Conservation (phyloP, 2,888 invertebrate species). For the Erynnis tages region DNA sequence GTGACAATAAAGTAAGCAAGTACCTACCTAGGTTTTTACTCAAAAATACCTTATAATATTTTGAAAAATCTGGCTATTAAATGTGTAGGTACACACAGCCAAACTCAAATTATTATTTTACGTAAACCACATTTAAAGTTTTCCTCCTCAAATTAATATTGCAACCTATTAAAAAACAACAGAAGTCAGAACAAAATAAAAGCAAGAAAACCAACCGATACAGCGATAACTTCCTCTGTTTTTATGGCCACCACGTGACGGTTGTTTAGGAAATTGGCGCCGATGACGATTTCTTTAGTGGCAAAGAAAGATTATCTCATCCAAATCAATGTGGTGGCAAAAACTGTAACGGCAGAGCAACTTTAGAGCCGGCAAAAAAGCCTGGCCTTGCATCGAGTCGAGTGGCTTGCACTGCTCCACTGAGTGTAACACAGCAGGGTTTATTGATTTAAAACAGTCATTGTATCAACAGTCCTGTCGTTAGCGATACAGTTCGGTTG, state of each 20-base stretch:
- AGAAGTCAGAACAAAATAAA: background rate
- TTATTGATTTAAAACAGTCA: no score
- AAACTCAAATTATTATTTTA: no score
- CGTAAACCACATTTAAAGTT: no score
- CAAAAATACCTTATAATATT: no score
- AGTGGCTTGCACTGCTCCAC: slow-evolving; percentile 11
- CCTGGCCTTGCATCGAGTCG: slow-evolving; percentile 55
- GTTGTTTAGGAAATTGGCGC: slow-evolving; percentile 9
- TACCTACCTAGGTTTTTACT: no score
- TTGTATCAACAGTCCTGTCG: no score
- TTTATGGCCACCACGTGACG: slow-evolving; percentile 8
- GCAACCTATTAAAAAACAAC: no score
- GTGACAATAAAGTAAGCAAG: no score
- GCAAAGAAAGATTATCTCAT: slow-evolving; percentile 18
- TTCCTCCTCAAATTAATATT: no score
- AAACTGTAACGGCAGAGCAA: slow-evolving; percentile 39
- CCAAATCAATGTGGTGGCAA: slow-evolving; percentile 32
- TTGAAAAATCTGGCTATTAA: no score
- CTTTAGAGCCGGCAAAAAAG: slow-evolving; percentile 49
- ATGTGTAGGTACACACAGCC: no score
- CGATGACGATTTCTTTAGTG: slow-evolving; percentile 2
- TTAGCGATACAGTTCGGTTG: no score
- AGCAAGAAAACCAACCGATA: background rate
- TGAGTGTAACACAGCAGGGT: slow-evolving; percentile 1
- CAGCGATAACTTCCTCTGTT: slow-evolving; percentile 7